These are phyloP conservation scores for Tetragonisca angustula DNA, from an alignment of 2,888 invertebrate genomes.

Conservation along the genomic window DNA sequence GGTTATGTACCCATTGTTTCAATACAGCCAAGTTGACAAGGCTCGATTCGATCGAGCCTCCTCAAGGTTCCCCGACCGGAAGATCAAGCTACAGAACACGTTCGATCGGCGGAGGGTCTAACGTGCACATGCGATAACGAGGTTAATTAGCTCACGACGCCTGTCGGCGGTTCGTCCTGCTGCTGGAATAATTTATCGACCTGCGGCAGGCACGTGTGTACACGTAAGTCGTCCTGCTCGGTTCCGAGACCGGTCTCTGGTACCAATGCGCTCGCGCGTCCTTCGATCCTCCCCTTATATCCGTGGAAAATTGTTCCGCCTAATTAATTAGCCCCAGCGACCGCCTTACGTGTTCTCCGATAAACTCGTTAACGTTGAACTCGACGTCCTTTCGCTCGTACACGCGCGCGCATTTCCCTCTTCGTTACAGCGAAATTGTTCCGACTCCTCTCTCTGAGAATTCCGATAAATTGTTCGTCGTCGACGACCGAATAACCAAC, in stretches of 20 bases:
- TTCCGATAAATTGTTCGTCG: constrained; percentile 20
- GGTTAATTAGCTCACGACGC: constrained; percentile 66
- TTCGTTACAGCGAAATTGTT: constrained; percentile 22
- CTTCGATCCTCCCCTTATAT: constrained; percentile 29
- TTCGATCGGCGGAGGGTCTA: constrained; percentile 32
- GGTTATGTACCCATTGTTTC: background rate
- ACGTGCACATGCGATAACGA: constrained; percentile 61
- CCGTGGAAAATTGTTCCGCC: constrained; percentile 44
- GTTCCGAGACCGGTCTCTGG: background rate
- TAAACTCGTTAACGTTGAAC: constrained; percentile 49
- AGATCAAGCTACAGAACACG: constrained; percentile 30
- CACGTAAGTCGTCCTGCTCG: constrained; percentile 17
- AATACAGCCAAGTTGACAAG: background rate
- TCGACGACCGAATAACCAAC: background rate
- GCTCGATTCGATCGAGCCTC: background rate
- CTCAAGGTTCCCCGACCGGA: constrained; percentile 16
- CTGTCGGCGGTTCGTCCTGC: constrained; percentile 60
- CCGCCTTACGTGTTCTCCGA: constrained; percentile 45
- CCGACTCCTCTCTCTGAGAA: constrained; percentile 17
- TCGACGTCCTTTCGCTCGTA: background rate
- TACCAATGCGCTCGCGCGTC: background rate
- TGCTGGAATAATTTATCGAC: constrained; percentile 68
- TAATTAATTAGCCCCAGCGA: constrained; percentile 49
- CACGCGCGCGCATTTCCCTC: background rate
- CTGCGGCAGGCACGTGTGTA: constrained; percentile 54